phyloP scores from a whole-genome alignment of 2,797 vertebrate species.

The Liparis tanakae region DNA sequence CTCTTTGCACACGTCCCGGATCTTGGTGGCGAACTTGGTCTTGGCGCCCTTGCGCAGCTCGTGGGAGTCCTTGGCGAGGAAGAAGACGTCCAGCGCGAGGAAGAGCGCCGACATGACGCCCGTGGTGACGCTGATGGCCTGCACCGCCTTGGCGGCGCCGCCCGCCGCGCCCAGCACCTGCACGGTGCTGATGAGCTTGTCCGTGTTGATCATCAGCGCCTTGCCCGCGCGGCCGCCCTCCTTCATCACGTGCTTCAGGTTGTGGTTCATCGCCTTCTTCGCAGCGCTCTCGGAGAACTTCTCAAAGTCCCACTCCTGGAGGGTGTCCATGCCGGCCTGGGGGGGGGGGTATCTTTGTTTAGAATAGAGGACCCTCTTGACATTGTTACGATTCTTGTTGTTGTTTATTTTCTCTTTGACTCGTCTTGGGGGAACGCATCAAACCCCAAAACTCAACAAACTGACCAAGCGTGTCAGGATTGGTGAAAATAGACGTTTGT shows the following conservation, averaged over 20 bases:
- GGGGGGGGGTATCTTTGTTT: not conserved
- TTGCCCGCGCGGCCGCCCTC: constrained; percentile 82
- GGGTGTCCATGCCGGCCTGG: constrained; percentile 79
- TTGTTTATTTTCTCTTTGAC: too few species aligned
- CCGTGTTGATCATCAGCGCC: constrained; percentile 79
- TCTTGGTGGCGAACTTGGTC: constrained; percentile 81
- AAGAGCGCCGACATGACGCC: constrained; percentile 77
- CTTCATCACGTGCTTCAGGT: constrained; percentile 83
- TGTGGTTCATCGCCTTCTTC: constrained; percentile 81
- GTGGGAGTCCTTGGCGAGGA: constrained; percentile 77
- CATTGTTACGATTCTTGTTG: too few species aligned
- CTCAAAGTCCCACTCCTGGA: constrained; percentile 82
- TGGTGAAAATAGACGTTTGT: too few species aligned
- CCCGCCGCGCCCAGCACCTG: constrained; percentile 76
- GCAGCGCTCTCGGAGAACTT: constrained; percentile 77
- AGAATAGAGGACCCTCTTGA: too few species aligned
- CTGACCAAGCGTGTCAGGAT: too few species aligned
- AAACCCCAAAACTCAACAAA: too few species aligned
- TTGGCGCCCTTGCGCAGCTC: constrained; percentile 77
- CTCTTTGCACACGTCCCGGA: constrained; percentile 80
- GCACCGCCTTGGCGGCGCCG: constrained; percentile 69
- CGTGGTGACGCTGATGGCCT: constrained; percentile 71
- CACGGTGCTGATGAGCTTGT: constrained; percentile 81
- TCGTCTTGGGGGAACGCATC: too few species aligned
- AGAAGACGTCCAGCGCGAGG: constrained; percentile 79